Percentiles rank a stretch among this genome's conserved stretches.
Conservation (phyloP, 2,113 vertebrate genomes). For the Perca fluviatilis region DNA sequence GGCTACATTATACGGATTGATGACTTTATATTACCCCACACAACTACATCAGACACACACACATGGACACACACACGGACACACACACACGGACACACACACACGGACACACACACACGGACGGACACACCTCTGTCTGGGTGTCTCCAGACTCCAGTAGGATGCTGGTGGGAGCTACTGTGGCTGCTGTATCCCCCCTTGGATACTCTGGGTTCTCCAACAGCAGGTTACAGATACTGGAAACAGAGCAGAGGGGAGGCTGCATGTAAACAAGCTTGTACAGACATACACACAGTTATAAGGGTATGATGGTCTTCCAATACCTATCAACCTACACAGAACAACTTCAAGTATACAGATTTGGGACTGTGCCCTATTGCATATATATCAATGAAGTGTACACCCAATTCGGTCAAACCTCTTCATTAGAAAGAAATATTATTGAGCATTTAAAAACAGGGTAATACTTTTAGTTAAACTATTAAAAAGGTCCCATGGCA, state of each 20-base stretch:
- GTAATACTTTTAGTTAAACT: not conserved
- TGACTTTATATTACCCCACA: no score
- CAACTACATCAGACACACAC: not conserved
- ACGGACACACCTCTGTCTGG: constrained; percentile 76
- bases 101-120: not conserved
- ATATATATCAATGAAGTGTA: not conserved
- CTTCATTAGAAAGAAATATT: not conserved
- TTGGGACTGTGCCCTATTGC: not conserved
- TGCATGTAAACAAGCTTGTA: not conserved
- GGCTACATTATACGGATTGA: no score
- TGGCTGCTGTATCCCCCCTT: constrained; percentile 87
- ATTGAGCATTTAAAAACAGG: not conserved
- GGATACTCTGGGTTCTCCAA: constrained; percentile 96
- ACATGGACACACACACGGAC: not conserved
- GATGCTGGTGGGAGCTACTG: constrained; percentile 91
- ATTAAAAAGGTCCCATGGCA: no score
- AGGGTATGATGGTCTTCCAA: not conserved
- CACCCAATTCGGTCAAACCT: not conserved
- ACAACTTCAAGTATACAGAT: not conserved
- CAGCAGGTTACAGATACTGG: constrained; percentile 96
- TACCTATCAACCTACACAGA: not conserved
- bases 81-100: not conserved
- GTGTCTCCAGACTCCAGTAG: constrained; percentile 91
- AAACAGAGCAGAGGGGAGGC: constrained; percentile 47
- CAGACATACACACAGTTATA: not conserved